Conservation (phyloP, 2,797 vertebrate genomes). For the Carcharodon carcharias region DNA sequence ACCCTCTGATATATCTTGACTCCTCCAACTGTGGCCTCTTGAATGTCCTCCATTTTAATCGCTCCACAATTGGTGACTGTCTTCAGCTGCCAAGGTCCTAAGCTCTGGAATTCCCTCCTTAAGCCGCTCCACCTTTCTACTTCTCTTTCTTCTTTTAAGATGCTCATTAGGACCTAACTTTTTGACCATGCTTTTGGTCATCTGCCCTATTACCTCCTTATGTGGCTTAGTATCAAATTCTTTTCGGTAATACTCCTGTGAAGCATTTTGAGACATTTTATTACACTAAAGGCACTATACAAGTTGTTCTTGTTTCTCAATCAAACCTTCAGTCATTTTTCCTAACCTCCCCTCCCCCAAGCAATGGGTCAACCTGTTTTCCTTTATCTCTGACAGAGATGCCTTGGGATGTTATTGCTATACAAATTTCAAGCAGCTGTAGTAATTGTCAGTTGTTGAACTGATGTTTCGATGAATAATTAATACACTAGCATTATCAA, state of each 20-base stretch:
- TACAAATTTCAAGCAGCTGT: not conserved
- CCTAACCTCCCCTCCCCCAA: not conserved
- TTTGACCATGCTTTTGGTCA: not conserved
- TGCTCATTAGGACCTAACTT: not conserved
- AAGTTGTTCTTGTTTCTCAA: not conserved
- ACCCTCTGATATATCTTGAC: not conserved
- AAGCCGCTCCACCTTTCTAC: not conserved
- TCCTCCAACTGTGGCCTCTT: not conserved
- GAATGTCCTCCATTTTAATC: not conserved
- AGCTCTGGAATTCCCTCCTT: not conserved
- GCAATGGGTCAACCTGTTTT: not conserved
- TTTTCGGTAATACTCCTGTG: not conserved
- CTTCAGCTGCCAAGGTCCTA: too few species aligned
- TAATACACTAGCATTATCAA: not conserved
- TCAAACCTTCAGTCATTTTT: not conserved
- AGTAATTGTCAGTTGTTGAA: not conserved
- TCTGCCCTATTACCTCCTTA: not conserved
- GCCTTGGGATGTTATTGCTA: not conserved
- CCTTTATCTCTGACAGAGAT: not conserved
- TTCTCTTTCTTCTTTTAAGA: not conserved
- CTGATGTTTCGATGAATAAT: conserved; percentile 18
- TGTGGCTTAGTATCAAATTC: not conserved
- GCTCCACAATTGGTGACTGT: too few species aligned
- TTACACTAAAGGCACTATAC: not conserved
- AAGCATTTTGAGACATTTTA: not conserved